Conservation (phyloP, 2,113 vertebrate genomes). For the Myrmecophaga tridactyla region DNA sequence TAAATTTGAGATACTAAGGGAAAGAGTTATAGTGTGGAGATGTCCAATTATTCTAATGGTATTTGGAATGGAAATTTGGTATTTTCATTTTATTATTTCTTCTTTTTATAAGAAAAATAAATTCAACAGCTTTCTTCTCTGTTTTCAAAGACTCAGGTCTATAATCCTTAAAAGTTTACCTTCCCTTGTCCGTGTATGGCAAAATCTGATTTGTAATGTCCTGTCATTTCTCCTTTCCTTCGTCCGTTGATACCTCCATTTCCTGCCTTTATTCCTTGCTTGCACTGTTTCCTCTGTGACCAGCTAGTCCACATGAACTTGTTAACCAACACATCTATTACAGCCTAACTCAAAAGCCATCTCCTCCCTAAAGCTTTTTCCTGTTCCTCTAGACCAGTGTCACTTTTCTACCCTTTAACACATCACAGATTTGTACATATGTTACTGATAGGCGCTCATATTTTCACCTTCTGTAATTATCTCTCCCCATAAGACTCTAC, state of each 20-base stretch:
- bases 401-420: conserved; percentile 1
- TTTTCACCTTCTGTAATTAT: neutral
- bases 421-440: neutral
- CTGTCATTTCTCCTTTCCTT: neutral
- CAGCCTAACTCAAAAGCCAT: neutral
- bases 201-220: neutral
- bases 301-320: neutral
- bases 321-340: neutral
- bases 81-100: neutral
- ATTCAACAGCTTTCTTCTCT: neutral
- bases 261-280: neutral
- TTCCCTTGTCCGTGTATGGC: neutral
- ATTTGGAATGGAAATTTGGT: neutral
- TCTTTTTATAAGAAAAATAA: conserved; percentile 25
- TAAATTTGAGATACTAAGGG: neutral
- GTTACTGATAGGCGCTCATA: neutral
- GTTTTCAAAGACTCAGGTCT: neutral
- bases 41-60: neutral
- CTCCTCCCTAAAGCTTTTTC: neutral
- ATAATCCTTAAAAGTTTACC: neutral
- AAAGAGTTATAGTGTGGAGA: neutral
- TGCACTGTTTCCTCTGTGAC: neutral
- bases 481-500: neutral
- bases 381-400: neutral
- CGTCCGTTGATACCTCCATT: rapidly evolving